phyloP scores from a whole-genome alignment of 2,888 invertebrate genomes.

The Arge pagana region DNA sequence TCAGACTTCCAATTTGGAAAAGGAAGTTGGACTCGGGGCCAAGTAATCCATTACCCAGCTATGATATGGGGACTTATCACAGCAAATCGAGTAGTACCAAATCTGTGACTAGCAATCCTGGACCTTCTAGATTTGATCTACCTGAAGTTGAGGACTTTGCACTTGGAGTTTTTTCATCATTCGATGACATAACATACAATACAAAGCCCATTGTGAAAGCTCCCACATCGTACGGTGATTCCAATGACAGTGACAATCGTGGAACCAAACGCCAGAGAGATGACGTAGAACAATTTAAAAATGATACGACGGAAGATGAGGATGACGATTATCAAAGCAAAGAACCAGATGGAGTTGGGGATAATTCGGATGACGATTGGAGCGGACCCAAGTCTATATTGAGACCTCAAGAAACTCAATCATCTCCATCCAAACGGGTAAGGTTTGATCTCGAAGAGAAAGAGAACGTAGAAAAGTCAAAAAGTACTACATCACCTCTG shows the following conservation, averaged over 20 bases:
- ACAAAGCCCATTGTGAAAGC: conserved; percentile 71
- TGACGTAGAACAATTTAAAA: conserved; percentile 46
- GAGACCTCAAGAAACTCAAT: conserved; percentile 45
- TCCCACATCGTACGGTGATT: conserved; percentile 47
- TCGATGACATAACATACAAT: conserved; percentile 73
- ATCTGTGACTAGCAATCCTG: conserved; percentile 59
- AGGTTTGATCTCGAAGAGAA: conserved; percentile 68
- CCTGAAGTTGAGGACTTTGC: conserved; percentile 73
- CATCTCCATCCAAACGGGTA: conserved; percentile 57
- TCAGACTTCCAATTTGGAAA: conserved; percentile 63
- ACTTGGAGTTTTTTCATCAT: conserved; percentile 67
- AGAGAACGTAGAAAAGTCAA: conserved; percentile 61
- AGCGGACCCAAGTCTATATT: conserved; percentile 49
- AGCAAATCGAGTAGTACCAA: conserved; percentile 37
- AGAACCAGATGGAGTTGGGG: conserved; percentile 41
- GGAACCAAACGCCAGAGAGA: conserved; percentile 40
- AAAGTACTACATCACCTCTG: conserved; percentile 33
- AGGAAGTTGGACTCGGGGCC: conserved; percentile 56
- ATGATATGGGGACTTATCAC: conserved; percentile 44
- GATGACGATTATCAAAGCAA: conserved; percentile 48
- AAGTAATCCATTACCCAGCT: conserved; percentile 34
- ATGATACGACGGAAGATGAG: conserved; percentile 52
- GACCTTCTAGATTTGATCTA: conserved; percentile 70
- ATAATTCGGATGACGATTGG: conserved; percentile 54
- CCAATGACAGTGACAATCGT: conserved; percentile 37